Base-by-base conservation (phyloP, 2,888 invertebrate genomes). In the Oxyscelio sp. region DNA sequence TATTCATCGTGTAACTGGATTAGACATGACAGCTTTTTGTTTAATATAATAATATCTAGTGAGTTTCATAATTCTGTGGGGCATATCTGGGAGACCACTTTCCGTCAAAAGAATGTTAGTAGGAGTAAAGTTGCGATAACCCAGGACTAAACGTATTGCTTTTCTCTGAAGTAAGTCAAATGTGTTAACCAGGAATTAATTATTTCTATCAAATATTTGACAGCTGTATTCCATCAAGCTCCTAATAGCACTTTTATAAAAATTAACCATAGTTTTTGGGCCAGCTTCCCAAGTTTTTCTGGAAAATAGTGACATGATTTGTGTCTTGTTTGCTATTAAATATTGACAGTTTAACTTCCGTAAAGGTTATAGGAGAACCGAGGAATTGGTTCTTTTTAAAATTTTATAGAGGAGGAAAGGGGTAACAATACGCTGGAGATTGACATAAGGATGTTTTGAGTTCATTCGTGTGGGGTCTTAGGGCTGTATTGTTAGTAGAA, bases 251-350 rank as follows among this genome's bases (percentile, higher is more conserved):
- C 43, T 2, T n/a, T 15, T 78, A 13, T 70, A 71, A 5, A 79
- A 70, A 11, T 11, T 56, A 3, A 61, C 6, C 56, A 79, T 54
- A 0, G 34, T 15, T 65, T 45, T 79, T 19, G 79, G 79, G 38
- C 71, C 21, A 5, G 79, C 63, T 11, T 71, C 56, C 79, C 71
- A 79, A 8, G 52, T 15, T 24, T 61, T 79, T 43, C 45, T 48
- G 0, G 34, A 9, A 2, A 78, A 0, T 0, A 56, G 0, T 48
- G 48, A 56, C 45, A 79, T 43, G 8, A 71, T 58, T 1, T n/a
- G n/a, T n/a, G n/a, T n/a, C n/a, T n/a, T n/a, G n/a, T n/a, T n/a
- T n/a, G n/a, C n/a, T n/a, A n/a, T n/a, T n/a, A n/a, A n/a, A n/a
- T n/a, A n/a, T n/a, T n/a, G n/a, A n/a, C n/a, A n/a, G n/a, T n/a